Evolutionary conservation across 1,140 invertebrate species (phyloP).

Genomic region (Ceratina calcarata): DNA sequence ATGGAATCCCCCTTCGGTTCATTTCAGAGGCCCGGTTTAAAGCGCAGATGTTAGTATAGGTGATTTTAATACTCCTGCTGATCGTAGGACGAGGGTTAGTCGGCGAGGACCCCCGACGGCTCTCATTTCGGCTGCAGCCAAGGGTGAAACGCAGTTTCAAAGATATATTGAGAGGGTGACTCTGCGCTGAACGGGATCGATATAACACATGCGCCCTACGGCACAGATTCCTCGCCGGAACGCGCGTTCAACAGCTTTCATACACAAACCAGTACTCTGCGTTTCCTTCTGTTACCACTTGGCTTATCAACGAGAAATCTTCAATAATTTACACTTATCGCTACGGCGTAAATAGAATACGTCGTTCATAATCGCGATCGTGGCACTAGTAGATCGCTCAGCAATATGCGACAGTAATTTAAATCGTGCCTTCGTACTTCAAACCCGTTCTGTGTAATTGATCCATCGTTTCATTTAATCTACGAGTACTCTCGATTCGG

Average conservation of each 20-base stretch:
- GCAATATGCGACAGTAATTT: neutral
- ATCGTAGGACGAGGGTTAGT: neutral
- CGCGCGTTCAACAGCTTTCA: conserved; percentile 47
- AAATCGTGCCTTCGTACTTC: neutral
- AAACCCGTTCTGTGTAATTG: neutral
- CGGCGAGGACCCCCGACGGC: neutral
- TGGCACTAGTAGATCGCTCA: no score
- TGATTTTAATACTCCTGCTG: neutral
- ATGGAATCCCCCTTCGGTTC: no score
- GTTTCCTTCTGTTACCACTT: neutral
- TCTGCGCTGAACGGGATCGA: conserved; percentile 63
- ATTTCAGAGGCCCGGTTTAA: neutral
- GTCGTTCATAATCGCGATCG: neutral
- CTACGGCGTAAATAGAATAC: no score
- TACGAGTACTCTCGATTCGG: neutral
- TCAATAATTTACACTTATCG: neutral
- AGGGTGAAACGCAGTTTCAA: conserved; percentile 45
- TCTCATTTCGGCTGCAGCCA: conserved; percentile 42
- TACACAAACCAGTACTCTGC: conserved; percentile 26
- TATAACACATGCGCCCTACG: conserved; percentile 72
- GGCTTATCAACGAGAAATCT: neutral
- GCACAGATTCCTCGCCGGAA: conserved; percentile 41
- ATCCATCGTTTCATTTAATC: neutral
- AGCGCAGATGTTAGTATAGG: neutral
- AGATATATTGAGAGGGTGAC: conserved; percentile 58